Percentiles rank a stretch among this genome's conserved stretches.
phyloP scores from a whole-genome alignment of 2,888 invertebrate species.

The Keiferia lycopersicella region DNA sequence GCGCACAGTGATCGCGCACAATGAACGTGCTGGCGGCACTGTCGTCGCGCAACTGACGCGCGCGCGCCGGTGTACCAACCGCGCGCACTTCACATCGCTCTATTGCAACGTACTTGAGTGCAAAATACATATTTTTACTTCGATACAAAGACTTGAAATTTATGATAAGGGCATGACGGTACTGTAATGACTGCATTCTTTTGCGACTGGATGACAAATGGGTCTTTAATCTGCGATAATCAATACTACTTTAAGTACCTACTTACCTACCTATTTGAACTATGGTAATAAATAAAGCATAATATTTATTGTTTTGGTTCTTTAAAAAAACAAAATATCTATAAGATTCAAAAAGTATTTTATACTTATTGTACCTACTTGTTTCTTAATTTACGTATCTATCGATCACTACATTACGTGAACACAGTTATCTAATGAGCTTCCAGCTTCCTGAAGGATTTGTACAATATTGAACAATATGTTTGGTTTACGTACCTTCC shows the following conservation, averaged over 20 bases:
- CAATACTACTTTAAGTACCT: neutral
- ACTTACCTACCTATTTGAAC: too few relatives aligned
- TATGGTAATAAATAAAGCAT: too few relatives aligned
- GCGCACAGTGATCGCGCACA: constrained; percentile 54
- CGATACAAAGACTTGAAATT: constrained; percentile 36
- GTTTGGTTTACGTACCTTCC: too few relatives aligned
- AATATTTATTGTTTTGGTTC: too few relatives aligned
- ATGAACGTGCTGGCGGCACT: constrained; percentile 59
- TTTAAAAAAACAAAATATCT: too few relatives aligned
- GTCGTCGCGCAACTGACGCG: constrained; percentile 61
- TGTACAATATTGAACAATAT: too few relatives aligned
- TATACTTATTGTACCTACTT: neutral
- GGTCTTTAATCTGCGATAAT: neutral
- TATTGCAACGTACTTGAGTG: constrained; percentile 26
- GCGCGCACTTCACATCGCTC: constrained; percentile 34
- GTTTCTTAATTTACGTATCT: too few relatives aligned
- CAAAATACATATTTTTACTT: constrained; percentile 36
- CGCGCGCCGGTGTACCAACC: constrained; percentile 52
- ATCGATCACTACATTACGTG: too few relatives aligned
- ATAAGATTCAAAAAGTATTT: neutral
- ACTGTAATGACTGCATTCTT: constrained; percentile 27
- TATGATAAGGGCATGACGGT: constrained; percentile 34
- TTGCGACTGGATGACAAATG: constrained; percentile 6
- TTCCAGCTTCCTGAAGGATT: constrained; percentile 74
- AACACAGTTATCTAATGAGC: constrained; percentile 60